Evolutionary conservation across 2,113 vertebrate genomes (phyloP).

Genomic region (Cyanoderma ruficeps): DNA sequence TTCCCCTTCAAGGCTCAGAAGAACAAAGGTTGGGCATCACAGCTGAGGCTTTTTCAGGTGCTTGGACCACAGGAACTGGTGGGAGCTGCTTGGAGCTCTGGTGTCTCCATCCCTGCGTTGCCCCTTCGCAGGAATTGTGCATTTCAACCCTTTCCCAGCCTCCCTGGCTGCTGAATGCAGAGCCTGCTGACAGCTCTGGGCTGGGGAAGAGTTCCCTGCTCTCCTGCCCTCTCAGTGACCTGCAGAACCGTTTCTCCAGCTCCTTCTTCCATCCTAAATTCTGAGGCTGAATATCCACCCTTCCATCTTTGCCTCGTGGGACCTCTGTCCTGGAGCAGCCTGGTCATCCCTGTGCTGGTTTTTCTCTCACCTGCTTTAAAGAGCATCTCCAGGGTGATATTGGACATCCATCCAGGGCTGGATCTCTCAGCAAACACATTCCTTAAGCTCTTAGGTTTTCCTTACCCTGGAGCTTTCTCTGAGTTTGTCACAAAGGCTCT

Average conservation of each 20-base stretch:
- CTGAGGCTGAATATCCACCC: neutral
- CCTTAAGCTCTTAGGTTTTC: rapidly evolving
- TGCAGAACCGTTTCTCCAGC: neutral
- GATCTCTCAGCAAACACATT: too few species aligned
- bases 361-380: neutral
- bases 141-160: neutral
- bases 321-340: neutral
- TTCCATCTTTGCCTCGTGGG: neutral
- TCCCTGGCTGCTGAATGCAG: neutral
- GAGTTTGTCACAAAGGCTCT: neutral
- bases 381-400: rapidly evolving
- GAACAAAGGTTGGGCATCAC: neutral
- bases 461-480: neutral
- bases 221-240: neutral
- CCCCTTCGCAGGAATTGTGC: neutral
- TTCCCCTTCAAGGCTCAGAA: rapidly evolving
- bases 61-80: neutral
- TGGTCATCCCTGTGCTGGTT: neutral
- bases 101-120: rapidly evolving
- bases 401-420: neutral
- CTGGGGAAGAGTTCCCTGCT: neutral
- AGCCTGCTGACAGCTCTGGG: neutral
- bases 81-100: neutral
- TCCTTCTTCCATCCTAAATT: neutral
- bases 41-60: neutral